Evolutionary conservation across 2,113 vertebrate genomes (phyloP), one percentile per base, ranked within the genome.

Genomic region (Bambusicola thoracicus): DNA sequence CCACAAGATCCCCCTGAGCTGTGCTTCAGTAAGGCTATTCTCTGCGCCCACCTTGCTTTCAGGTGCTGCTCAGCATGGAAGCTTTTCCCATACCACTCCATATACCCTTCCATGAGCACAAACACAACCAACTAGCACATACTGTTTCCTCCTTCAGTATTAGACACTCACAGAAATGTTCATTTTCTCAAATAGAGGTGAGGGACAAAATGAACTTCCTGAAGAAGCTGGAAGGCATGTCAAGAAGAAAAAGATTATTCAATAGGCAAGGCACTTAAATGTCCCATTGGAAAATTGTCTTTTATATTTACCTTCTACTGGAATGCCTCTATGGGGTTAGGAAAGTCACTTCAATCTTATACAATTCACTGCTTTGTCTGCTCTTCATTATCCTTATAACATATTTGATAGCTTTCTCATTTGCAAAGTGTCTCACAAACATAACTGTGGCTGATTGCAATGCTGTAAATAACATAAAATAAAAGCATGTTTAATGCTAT

Each of bases 311-410:
- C 21, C 56, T 90, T 36, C 55, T 70, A 44, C 16, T 25, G 74
- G 32, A 53, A 67, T 51, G 49, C 12, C 16, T 7, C 0, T 63
- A 11, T 59, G 13, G 21, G 19, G 46, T 41, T 40, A 55, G 7
- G 20, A 13, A 91, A 87, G 34, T 56, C n/a, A 70, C 36, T 84
- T 84, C 51, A 92, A 5, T 46, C 55, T 90, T 87, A 88, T 68
- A 58, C 34, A 78, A 67, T 19, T 93, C 51, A 32, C 46, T 77
- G 43, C 25, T 93, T 44, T 88, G 85, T 53, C 20, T 85, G 18
- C 10, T 81, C 22, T 70, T 90, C 41, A 66, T 95, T 94, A 91
- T 85, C 41, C 20, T 46, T 74, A 59, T 72, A 80, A 89, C 53
- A 46, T 81, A 70, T 51, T 88, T 67, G 41, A 63, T 66, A 92